Base-by-base conservation (phyloP, 2,888 invertebrate genomes). In the Andrena bucephala region DNA sequence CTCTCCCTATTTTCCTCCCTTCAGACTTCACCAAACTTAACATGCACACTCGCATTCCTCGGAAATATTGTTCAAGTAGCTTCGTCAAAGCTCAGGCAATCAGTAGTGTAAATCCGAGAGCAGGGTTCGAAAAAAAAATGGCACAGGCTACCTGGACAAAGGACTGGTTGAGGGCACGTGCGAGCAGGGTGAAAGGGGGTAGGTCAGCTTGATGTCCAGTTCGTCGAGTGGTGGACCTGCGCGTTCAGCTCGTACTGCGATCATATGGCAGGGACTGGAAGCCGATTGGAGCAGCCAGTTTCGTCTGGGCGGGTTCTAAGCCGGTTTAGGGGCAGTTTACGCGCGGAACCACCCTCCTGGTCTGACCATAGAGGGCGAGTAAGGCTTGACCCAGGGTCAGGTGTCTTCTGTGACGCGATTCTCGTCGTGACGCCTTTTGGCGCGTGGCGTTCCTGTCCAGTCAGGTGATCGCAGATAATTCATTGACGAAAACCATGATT, bases 281-380 rank as follows among this genome's bases (percentile, higher is more conserved):
- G 87, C 90, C 91, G 89, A 94, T 94, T 94, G 94, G 94, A 90
- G 88, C 86, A 87, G 88, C 88, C 78, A 82, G 88, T 86, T 87
- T 77, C 81, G 87, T 84, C 86, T 90, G 93, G 93, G 93, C 93
- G 94, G 93, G 93, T 93, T 93, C 93, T 93, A 93, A 93, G 91
- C 93, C 90, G 92, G 92, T 93, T 93, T 93, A 93, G 93, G 92
- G 92, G 93, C 89, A 91, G 90, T 89, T 89, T 90, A 84, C 85
- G 84, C 79, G 85, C 85, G 81, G 85, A 87, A 85, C 88, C 89
- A 90, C 85, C 87, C 89, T 87, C 86, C 83, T 57, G 60, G 13
- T 50, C 82, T 88, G 87, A 88, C 89, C 89, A 80, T 75, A 75
- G 78, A 73, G 80, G 75, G 83, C 70, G 67, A 72, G 42, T 27